These are phyloP conservation scores for Xenopus tropicalis DNA, from an alignment of 2,113 vertebrate genomes.

Conservation along the genomic window UCB_Xtro_10.0 CM004445.2:14729501-14730000, in stretches of 20 bases:
- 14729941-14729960: no score
- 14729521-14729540: neutral
- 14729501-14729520: slow-evolving; percentile 8
- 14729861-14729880: neutral
- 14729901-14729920: slow-evolving; percentile 4
- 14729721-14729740: neutral
- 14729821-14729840: neutral
- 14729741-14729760: neutral
- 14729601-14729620: slow-evolving; percentile 6
- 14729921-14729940: no score
- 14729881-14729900: neutral
- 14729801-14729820: neutral
- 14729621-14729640: neutral
- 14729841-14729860: no score
- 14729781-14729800: neutral
- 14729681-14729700: neutral
- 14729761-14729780: neutral
- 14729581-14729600: slow-evolving; percentile 10
- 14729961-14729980: neutral
- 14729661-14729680: neutral
- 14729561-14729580: slow-evolving; percentile 8
- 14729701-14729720: neutral
- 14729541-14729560: slow-evolving; percentile 15
- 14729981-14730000: neutral
- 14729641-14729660: neutral